Percentiles rank a stretch among this genome's conserved stretches.
phyloP scores from a whole-genome alignment of 2,797 vertebrate genomes.

The Calcarius lapponicus region DNA sequence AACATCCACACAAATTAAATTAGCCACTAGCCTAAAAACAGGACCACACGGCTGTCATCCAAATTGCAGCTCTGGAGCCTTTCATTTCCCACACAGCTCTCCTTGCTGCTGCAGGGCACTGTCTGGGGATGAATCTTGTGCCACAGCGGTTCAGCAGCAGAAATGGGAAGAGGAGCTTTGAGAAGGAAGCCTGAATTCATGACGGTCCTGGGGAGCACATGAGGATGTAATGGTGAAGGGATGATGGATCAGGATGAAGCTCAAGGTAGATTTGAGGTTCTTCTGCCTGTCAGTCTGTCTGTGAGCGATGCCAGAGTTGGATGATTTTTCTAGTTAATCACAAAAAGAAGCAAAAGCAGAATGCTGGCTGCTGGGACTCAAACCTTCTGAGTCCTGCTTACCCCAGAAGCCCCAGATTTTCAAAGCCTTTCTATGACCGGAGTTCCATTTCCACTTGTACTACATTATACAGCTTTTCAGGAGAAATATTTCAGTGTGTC shows the following conservation, averaged over 20 bases:
- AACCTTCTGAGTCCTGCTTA: constrained; percentile 49
- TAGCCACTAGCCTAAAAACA: background rate
- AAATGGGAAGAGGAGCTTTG: background rate
- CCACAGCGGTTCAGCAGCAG: background rate
- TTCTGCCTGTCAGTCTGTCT: background rate
- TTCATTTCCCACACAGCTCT: background rate
- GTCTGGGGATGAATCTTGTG: background rate
- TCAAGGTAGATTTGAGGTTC: background rate
- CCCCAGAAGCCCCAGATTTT: constrained; percentile 7
- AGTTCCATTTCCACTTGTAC: background rate
- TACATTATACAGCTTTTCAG: background rate
- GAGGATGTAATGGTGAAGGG: background rate
- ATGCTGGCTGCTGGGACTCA: constrained; percentile 23
- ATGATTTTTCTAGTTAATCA: background rate
- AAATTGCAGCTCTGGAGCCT: background rate
- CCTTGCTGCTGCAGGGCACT: background rate
- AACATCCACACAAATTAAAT: constrained; percentile 14
- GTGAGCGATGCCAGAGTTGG: background rate
- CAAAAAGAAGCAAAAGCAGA: constrained; percentile 70
- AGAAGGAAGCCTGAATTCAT: background rate
- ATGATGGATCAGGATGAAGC: constrained; percentile 11
- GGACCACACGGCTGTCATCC: rapidly evolving
- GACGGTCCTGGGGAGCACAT: background rate
- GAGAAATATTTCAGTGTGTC: constrained; percentile 47
- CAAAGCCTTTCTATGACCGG: constrained; percentile 32